A percentile compares a stretch with the other conserved stretches of the same genome.
Conservation (phyloP, 2,888 invertebrate species). For the Odiellus spinosus region DNA sequence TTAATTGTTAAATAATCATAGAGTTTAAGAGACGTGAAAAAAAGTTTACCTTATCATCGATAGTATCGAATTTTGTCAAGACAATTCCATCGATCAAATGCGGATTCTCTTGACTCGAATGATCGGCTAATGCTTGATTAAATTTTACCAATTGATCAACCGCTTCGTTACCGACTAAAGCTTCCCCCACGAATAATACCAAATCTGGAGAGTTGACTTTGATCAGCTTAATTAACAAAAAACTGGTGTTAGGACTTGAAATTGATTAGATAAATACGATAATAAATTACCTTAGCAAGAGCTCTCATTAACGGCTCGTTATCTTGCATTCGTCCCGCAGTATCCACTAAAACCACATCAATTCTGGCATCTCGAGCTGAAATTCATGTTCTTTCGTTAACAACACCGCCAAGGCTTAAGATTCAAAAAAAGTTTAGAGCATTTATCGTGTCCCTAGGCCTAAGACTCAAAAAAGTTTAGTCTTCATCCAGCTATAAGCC, state of each 20-base stretch:
- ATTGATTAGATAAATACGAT: no score
- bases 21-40: no score
- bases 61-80: constrained; percentile 97
- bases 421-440: no score
- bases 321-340: constrained; percentile 99
- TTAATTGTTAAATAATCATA: no score
- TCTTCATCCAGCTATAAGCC: no score
- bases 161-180: constrained; percentile 98
- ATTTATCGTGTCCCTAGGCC: no score
- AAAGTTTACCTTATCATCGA: constrained; percentile 74
- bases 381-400: constrained; percentile 12
- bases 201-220: constrained; percentile 94
- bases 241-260: not conserved
- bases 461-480: no score
- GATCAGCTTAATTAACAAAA: constrained; percentile 46
- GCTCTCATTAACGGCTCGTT: constrained; percentile 98
- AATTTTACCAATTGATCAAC: constrained; percentile 98
- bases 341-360: constrained; percentile 93
- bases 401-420: no score
- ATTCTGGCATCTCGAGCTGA: constrained; percentile 53
- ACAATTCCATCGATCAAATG: constrained; percentile 97
- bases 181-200: constrained; percentile 98
- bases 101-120: constrained; percentile 56
- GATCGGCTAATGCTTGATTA: constrained; percentile 92
- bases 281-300: constrained; percentile 53